These are phyloP conservation scores for Artibeus lituratus DNA, from an alignment of 2,797 vertebrate genomes.

Conservation along the genomic window DNA sequence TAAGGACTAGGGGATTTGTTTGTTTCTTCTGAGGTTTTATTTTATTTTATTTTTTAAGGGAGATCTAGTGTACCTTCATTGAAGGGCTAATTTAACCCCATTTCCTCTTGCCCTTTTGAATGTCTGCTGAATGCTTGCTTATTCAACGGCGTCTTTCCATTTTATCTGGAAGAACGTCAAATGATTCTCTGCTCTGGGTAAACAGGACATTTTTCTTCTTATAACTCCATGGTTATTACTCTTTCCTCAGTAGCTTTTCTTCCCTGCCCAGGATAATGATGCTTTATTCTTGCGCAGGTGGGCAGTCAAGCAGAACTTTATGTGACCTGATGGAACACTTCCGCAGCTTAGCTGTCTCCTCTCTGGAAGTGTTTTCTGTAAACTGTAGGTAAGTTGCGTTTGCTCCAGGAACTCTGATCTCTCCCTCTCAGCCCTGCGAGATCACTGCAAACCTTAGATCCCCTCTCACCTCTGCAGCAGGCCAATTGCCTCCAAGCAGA, in stretches of 20 bases:
- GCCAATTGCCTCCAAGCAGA: too few species aligned
- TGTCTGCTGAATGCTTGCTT: not conserved
- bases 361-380: not conserved
- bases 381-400: not conserved
- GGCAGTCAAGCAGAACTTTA: not conserved
- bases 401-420: not conserved
- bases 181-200: not conserved
- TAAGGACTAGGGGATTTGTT: not conserved
- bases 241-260: not conserved
- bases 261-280: not conserved
- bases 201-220: not conserved
- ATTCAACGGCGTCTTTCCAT: not conserved
- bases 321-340: not conserved
- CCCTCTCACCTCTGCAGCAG: not conserved
- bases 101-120: not conserved
- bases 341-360: not conserved
- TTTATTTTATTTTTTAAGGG: not conserved
- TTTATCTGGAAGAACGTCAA: not conserved
- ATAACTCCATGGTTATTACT: not conserved
- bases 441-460: too few species aligned
- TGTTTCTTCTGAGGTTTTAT: not conserved
- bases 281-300: not conserved
- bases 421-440: not conserved
- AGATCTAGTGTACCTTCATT: not conserved
- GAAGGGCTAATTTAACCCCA: not conserved